Conservation (phyloP, 2,113 vertebrate genomes). For the Lontra canadensis region DNA sequence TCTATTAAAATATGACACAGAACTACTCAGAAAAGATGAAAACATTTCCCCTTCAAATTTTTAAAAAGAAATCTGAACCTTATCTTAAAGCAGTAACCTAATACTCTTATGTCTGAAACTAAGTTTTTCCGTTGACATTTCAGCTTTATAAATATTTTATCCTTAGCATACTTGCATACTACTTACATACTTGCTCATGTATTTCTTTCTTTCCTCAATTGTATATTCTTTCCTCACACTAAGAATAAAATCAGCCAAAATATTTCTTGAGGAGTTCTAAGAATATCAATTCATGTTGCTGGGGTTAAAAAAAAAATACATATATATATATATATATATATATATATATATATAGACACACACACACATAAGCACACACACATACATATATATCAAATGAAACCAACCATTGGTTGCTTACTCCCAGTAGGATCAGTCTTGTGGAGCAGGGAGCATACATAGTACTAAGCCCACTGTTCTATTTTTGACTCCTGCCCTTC, state of each 20-base stretch:
- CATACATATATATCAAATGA: background rate
- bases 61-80: conserved; percentile 30
- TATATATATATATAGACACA: too few relatives aligned
- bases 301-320: background rate
- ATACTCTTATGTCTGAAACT: conserved; percentile 19
- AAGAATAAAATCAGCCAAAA: conserved; percentile 43
- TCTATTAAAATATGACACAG: conserved; percentile 45
- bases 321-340: too few relatives aligned
- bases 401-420: background rate
- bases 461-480: background rate
- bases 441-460: too few relatives aligned
- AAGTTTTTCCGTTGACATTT: background rate
- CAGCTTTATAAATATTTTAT: background rate
- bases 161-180: conserved; percentile 3
- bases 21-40: conserved; percentile 18
- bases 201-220: background rate
- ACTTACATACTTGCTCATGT: background rate
- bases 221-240: background rate
- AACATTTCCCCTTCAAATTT: conserved; percentile 28
- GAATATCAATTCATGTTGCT: background rate
- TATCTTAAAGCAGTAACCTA: background rate
- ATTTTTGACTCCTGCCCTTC: background rate
- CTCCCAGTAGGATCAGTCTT: background rate
- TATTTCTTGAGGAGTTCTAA: background rate
- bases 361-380: background rate